These are phyloP conservation scores for Pseudorasbora parva DNA, from an alignment of 2,113 vertebrate species.

Conservation along the genomic window DNA sequence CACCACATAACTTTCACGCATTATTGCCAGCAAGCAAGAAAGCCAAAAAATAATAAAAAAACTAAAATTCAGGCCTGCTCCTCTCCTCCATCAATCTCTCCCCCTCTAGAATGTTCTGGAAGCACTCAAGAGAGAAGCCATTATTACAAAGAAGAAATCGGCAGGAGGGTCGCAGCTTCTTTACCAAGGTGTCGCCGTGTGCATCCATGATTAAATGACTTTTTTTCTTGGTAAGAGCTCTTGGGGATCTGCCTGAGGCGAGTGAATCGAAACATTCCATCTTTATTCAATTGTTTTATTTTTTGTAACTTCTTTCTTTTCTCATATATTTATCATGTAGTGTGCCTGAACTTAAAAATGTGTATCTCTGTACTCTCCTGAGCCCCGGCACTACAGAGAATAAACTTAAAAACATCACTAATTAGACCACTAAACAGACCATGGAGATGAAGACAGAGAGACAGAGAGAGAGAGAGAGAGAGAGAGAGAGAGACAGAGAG, in stretches of 20 bases:
- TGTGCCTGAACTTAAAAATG: not conserved
- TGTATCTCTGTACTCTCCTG: not conserved
- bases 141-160: slow-evolving; percentile 15
- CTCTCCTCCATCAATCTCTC: not conserved
- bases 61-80: not conserved
- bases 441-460: slow-evolving; percentile 16
- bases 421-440: slow-evolving; percentile 31
- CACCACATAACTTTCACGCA: not conserved
- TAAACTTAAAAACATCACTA: slow-evolving; percentile 22
- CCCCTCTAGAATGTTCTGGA: slow-evolving; percentile 21
- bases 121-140: slow-evolving; percentile 32
- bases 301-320: not conserved
- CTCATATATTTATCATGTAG: not conserved
- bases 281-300: not conserved
- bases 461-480: not conserved
- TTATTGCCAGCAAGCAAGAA: slow-evolving; percentile 14
- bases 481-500: too few relatives aligned
- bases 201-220: slow-evolving; percentile 21
- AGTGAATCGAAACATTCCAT: not conserved
- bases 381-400: not conserved
- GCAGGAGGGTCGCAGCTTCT: slow-evolving; percentile 10
- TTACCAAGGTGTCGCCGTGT: not conserved
- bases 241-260: not conserved
- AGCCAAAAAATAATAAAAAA: not conserved
- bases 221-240: not conserved